These are phyloP conservation scores for Bugula neritina DNA, from an alignment of 2,888 invertebrate genomes.

Conservation along the genomic window DNA sequence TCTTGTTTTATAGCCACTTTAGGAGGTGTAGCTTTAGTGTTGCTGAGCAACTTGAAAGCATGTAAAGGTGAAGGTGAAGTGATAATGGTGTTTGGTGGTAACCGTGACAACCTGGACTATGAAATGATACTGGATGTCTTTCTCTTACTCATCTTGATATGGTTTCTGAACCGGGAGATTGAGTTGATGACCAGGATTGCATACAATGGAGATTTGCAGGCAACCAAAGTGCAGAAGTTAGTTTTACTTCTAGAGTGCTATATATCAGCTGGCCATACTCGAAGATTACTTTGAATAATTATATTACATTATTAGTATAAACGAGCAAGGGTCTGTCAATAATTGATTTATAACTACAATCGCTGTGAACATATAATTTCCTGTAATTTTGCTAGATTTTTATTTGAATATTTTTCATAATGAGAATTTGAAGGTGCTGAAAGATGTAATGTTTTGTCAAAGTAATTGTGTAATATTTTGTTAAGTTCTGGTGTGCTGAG, in stretches of 20 bases:
- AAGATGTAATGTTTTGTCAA: too few species aligned
- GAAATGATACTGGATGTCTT: constrained; percentile 79
- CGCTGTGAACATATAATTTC: too few species aligned
- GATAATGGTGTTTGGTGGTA: neutral
- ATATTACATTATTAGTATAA: too few species aligned
- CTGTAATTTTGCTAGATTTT: too few species aligned
- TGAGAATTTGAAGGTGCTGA: too few species aligned
- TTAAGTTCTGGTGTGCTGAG: too few species aligned
- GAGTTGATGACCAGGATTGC: constrained; percentile 73
- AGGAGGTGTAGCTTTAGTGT: neutral
- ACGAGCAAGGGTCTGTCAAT: too few species aligned
- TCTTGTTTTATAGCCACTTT: neutral
- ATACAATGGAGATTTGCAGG: constrained; percentile 30
- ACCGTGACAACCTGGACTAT: constrained; percentile 37
- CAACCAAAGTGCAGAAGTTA: constrained; percentile 26
- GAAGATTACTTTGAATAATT: too few species aligned
- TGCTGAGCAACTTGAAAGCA: neutral
- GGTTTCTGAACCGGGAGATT: constrained; percentile 88
- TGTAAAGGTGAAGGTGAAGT: neutral
- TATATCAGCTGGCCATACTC: too few species aligned
- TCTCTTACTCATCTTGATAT: constrained; percentile 77
- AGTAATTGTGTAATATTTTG: too few species aligned
- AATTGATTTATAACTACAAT: too few species aligned
- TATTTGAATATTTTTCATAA: too few species aligned
- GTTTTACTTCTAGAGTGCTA: constrained; percentile 25